A percentile compares a stretch with the other conserved stretches of the same genome.
These are phyloP conservation scores for Heliconius hewitsoni DNA, from an alignment of 1,140 invertebrate genomes.

Conservation along the genomic window DNA sequence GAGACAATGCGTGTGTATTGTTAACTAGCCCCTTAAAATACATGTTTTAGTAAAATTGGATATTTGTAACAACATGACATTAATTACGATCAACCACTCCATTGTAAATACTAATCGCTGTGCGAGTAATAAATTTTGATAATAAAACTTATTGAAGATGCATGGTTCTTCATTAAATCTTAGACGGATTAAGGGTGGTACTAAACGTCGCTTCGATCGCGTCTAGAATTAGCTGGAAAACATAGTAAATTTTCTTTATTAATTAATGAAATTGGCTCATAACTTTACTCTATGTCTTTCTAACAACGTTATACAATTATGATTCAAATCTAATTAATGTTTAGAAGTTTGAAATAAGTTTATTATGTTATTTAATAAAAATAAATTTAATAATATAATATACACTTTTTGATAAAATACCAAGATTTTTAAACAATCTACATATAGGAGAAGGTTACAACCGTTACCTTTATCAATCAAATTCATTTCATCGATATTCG, in stretches of 20 bases:
- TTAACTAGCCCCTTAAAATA: conserved; percentile 51
- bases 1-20: conserved; percentile 6
- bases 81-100: conserved; percentile 40
- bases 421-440: neutral
- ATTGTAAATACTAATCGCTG: conserved; percentile 41
- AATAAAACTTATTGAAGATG: conserved; percentile 40
- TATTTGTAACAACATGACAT: conserved; percentile 39
- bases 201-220: conserved; percentile 12
- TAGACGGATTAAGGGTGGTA: conserved; percentile 31
- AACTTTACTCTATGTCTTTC: neutral
- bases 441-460: neutral
- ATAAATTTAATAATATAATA: neutral
- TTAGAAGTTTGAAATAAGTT: no score
- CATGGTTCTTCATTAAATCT: conserved; percentile 35
- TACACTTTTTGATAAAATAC: neutral
- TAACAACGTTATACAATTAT: neutral
- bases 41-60: conserved; percentile 34
- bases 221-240: conserved; percentile 12
- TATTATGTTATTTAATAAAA: neutral
- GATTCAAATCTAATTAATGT: neutral
- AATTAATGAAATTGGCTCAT: conserved; percentile 17
- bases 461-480: conserved; percentile 1
- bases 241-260: conserved; percentile 17
- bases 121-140: conserved; percentile 39
- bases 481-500: neutral